Evolutionary conservation across 2,797 vertebrate genomes (phyloP).

Genomic region (Urosaurus nigricauda): DNA sequence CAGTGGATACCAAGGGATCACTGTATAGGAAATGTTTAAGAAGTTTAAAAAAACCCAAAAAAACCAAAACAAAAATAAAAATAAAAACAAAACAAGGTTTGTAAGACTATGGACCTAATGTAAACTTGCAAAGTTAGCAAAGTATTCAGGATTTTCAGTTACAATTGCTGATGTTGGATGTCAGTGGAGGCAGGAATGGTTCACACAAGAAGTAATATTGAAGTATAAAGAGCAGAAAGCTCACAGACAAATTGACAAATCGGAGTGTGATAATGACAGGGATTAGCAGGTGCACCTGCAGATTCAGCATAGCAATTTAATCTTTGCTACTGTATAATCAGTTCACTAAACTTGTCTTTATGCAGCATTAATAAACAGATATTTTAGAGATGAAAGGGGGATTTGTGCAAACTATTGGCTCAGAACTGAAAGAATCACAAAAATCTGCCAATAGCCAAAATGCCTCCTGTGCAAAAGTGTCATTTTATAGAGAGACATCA

Average conservation of each 20-base stretch:
- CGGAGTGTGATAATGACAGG: background rate
- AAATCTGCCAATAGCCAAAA: background rate
- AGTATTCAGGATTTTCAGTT: background rate
- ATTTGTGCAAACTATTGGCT: background rate
- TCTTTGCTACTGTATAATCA: background rate
- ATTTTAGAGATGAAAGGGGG: fast-evolving
- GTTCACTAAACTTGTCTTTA: background rate
- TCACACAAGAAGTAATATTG: background rate
- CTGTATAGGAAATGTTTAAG: background rate
- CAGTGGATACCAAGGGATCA: too few species aligned
- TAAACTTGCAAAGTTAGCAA: background rate
- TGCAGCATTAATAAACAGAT: background rate
- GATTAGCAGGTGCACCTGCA: constrained; percentile 25
- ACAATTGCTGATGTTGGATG: background rate
- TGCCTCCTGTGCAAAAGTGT: background rate
- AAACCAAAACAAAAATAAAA: too few species aligned
- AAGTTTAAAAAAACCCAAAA: background rate
- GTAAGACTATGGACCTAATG: background rate
- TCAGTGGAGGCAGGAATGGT: background rate
- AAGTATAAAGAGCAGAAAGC: background rate
- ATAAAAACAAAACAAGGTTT: background rate
- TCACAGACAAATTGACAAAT: background rate
- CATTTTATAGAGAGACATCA: fast-evolving
- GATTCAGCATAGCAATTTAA: constrained; percentile 23
- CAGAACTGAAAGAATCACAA: background rate